Conservation (phyloP, 2,797 vertebrate genomes). For the Capromys pilorides region DNA sequence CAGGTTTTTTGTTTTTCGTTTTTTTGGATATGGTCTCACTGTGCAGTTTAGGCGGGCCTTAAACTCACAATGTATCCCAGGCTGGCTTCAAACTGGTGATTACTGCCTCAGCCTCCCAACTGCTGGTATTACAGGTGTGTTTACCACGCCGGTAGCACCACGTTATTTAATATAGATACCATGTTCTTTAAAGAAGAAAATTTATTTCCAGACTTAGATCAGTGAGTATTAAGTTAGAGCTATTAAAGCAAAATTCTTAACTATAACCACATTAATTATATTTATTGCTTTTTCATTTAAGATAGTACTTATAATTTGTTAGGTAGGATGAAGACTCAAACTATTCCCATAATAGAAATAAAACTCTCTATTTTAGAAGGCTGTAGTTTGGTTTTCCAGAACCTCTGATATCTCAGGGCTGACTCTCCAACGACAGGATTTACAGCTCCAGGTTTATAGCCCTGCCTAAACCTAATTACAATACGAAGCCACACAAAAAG, state of each 20-base stretch:
- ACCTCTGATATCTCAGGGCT: background rate
- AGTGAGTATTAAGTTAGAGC: background rate
- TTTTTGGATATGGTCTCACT: background rate
- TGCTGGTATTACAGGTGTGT: background rate
- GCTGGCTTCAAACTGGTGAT: background rate
- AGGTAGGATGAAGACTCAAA: background rate
- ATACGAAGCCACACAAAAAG: background rate
- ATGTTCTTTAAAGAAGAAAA: conserved; percentile 2
- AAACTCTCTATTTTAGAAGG: conserved; percentile 40
- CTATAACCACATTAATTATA: background rate
- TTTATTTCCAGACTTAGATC: background rate
- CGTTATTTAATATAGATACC: conserved; percentile 18
- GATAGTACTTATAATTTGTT: conserved; percentile 1
- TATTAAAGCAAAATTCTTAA: conserved; percentile 8
- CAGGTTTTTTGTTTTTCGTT: background rate
- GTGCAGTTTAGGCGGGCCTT: background rate
- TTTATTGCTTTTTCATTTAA: background rate
- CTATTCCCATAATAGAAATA: background rate
- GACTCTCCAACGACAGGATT: background rate
- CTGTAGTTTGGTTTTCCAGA: conserved; percentile 53
- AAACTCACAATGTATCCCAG: background rate
- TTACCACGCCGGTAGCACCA: background rate
- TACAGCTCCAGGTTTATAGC: background rate
- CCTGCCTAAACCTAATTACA: conserved; percentile 49
- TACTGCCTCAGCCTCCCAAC: background rate